Base-by-base conservation (phyloP, 2,113 vertebrate species). In the Muntiacus muntjak region DNA sequence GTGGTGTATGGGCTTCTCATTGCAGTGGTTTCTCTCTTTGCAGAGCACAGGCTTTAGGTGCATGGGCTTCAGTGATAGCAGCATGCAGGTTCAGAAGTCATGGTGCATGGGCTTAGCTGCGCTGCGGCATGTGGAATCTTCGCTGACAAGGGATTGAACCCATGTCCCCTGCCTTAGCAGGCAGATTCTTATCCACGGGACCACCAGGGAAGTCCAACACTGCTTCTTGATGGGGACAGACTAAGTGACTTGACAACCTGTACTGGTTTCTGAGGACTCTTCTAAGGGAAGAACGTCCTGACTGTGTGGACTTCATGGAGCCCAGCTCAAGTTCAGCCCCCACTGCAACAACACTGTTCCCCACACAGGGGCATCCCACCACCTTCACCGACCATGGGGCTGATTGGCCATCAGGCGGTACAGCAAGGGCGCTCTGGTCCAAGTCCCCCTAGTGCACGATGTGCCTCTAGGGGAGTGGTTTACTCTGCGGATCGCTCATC, bases 391-490 rank as follows among this genome's bases (percentile, higher is more conserved):
- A 60, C 52, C 43, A 7, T 2, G 25, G 62, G 40, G 21, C 25
- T 7, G 40, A 62, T n/a, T 0, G 4, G 40, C 87, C 67, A 23
- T 8, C 45, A 58, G 25, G 12, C 0, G 3, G 33, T 30, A 45
- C 12, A 30, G 30, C 50, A n/a, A 25, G 15, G 28, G 6, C 33
- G 52, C 7, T 17, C 57, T 25, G 0, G 19, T 17, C 28, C 43
- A 33, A 43, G 30, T 17, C 40, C 13, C 16, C 9, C 43, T 3
- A 19, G 8, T 43, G 40, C 25, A 26, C 2, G 4, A 13, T n/a
- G 36, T 23, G 36, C n/a, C 47, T 43, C 23, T 45, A 9, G 47
- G 47, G 6, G 54, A 57, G 50, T 45, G 3, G 6, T 33, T 47
- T 11, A 21, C 23, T 4, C 50, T 47, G 82, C 21, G 23, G 19